phyloP scores from a whole-genome alignment of 2,888 invertebrate genomes.

The Macaria liturata region DNA sequence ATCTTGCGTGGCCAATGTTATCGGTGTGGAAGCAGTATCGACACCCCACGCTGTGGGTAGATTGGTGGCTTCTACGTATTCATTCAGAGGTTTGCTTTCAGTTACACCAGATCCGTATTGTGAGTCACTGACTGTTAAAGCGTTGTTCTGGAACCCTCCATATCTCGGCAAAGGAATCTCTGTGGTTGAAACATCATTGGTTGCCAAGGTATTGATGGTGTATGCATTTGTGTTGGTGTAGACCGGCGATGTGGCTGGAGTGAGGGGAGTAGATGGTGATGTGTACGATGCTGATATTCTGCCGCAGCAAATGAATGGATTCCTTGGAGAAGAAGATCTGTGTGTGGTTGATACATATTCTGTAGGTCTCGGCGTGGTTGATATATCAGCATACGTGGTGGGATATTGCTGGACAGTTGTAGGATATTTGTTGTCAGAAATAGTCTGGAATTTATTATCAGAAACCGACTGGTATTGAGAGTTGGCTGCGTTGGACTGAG shows the following conservation, averaged over 20 bases:
- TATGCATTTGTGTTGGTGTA: slow-evolving; percentile 73
- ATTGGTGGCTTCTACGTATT: slow-evolving; percentile 72
- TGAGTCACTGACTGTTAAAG: slow-evolving; percentile 50
- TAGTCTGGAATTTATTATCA: slow-evolving; percentile 25
- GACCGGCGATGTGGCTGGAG: slow-evolving; percentile 52
- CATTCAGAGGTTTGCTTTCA: slow-evolving; percentile 73
- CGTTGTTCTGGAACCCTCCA: slow-evolving; percentile 76
- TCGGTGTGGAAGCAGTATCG: slow-evolving; percentile 55
- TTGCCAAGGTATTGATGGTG: slow-evolving; percentile 53
- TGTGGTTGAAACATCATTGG: slow-evolving; percentile 56
- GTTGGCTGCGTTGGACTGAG: slow-evolving; percentile 12
- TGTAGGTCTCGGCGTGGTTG: slow-evolving; percentile 42
- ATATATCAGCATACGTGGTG: slow-evolving; percentile 42
- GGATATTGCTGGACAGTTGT: slow-evolving; percentile 24
- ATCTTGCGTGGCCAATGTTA: slow-evolving; percentile 54
- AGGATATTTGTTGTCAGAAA: slow-evolving; percentile 10
- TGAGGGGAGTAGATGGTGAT: slow-evolving; percentile 57
- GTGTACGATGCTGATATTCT: slow-evolving; percentile 77
- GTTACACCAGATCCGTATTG: slow-evolving; percentile 75
- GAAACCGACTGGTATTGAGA: slow-evolving; percentile 28
- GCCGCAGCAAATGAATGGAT: slow-evolving; percentile 70
- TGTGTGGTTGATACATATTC: slow-evolving; percentile 50
- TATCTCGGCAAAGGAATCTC: slow-evolving; percentile 58
- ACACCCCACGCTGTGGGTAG: slow-evolving; percentile 74
- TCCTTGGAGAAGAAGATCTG: slow-evolving; percentile 55